Conservation (phyloP, 2,888 invertebrate species). For the Rhingia campestris region DNA sequence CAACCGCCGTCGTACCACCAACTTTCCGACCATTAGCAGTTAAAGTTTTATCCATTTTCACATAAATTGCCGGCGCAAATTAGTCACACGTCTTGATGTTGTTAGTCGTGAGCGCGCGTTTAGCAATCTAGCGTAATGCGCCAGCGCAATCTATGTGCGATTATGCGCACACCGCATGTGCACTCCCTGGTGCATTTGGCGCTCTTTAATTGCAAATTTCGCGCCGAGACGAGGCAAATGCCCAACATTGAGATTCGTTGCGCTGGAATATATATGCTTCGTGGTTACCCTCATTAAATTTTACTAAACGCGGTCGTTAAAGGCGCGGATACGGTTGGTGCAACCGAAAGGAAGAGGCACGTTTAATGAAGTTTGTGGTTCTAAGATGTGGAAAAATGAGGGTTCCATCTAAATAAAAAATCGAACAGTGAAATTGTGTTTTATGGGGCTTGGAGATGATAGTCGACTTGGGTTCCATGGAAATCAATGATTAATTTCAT, state of each 20-base stretch:
- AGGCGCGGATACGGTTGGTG: not conserved
- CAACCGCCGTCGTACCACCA: not conserved
- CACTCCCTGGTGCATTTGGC: constrained; percentile 19
- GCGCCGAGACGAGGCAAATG: constrained; percentile 34
- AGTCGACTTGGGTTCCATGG: too few species aligned
- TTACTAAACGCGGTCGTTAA: constrained; percentile 64
- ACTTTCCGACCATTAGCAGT: constrained; percentile 6
- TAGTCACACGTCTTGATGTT: constrained; percentile 71
- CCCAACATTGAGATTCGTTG: constrained; percentile 28
- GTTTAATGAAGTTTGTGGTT: not conserved
- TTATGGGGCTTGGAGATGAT: too few species aligned
- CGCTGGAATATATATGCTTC: constrained; percentile 30
- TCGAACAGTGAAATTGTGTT: too few species aligned
- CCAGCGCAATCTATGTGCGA: constrained; percentile 19
- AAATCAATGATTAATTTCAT: too few species aligned
- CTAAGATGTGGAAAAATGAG: not conserved
- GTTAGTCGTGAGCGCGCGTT: constrained; percentile 54
- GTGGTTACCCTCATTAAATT: constrained; percentile 68
- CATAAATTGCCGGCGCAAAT: constrained; percentile 62
- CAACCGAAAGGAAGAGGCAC: not conserved
- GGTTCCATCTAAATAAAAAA: not conserved
- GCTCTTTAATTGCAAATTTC: constrained; percentile 46
- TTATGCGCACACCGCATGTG: constrained; percentile 18
- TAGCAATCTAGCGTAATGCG: constrained; percentile 6
- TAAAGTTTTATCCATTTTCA: constrained; percentile 67